Conservation (phyloP, 2,888 invertebrate species). For the Himalopsyche tibetana region DNA sequence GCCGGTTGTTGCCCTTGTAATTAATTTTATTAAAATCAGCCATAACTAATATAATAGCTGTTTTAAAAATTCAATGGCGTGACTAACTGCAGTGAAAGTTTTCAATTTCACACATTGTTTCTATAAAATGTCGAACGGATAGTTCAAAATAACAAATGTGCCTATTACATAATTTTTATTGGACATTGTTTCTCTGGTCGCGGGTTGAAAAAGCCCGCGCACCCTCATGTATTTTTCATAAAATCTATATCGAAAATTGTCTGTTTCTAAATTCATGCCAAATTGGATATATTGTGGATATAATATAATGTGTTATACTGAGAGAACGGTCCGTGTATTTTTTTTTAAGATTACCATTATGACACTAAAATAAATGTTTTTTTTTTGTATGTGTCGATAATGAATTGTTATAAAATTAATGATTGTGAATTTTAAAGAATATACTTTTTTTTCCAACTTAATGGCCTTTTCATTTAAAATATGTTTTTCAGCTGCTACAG, state of each 20-base stretch:
- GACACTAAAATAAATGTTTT: neutral
- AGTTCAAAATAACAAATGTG: no score
- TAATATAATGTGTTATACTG: no score
- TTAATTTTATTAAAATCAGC: no score
- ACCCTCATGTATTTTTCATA: neutral
- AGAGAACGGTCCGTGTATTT: no score
- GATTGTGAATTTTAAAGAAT: constrained; percentile 32
- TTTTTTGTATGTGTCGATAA: neutral
- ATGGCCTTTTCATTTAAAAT: neutral
- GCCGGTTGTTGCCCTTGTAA: no score
- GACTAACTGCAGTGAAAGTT: no score
- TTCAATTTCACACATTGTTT: no score
- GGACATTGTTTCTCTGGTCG: neutral
- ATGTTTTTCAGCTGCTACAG: no score
- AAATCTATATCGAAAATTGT: neutral
- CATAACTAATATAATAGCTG: no score
- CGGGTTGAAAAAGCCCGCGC: neutral
- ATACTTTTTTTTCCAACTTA: constrained; percentile 18
- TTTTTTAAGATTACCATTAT: neutral
- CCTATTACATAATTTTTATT: no score
- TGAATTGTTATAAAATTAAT: constrained; percentile 33
- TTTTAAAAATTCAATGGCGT: no score
- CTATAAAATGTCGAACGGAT: no score
- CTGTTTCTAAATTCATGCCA: constrained; percentile 11
- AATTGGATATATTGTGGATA: constrained; percentile 16